Percentiles rank a stretch among this genome's conserved stretches.
Evolutionary conservation across 2,888 invertebrate species (phyloP).

Genomic region (Nysson spinosus): DNA sequence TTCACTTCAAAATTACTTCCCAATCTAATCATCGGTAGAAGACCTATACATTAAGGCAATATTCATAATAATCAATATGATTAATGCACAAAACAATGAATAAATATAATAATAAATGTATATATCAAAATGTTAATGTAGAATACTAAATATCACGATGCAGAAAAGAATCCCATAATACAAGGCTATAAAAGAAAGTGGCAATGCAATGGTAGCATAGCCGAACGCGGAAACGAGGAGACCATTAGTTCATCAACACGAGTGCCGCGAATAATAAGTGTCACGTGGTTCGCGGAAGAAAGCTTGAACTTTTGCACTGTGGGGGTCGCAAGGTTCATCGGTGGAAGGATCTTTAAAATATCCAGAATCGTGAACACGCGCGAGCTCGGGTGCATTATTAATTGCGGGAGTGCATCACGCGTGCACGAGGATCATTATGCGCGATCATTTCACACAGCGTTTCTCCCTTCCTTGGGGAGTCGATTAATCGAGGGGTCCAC

Average conservation of each 20-base stretch:
- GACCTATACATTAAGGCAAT: no score
- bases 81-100: no score
- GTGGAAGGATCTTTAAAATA: conserved; percentile 26
- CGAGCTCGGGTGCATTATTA: conserved; percentile 41
- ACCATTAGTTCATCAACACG: conserved; percentile 31
- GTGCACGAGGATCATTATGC: conserved; percentile 46
- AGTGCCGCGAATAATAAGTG: conserved; percentile 33
- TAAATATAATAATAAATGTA: no score
- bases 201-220: neutral
- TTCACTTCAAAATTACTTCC: no score
- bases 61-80: no score
- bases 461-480: conserved; percentile 13
- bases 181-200: no score
- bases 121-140: no score
- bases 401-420: conserved; percentile 34
- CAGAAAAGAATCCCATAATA: no score
- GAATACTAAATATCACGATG: no score
- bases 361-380: conserved; percentile 32
- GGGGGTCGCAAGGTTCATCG: conserved; percentile 38
- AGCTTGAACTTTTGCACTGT: conserved; percentile 21
- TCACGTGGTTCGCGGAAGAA: conserved; percentile 43
- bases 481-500: conserved; percentile 41
- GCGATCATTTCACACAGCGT: conserved; percentile 19
- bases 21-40: no score
- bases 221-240: conserved; percentile 24